A percentile compares a stretch with the other conserved stretches of the same genome.
phyloP scores from a whole-genome alignment of 2,113 vertebrate genomes.

The Colaptes auratus region DNA sequence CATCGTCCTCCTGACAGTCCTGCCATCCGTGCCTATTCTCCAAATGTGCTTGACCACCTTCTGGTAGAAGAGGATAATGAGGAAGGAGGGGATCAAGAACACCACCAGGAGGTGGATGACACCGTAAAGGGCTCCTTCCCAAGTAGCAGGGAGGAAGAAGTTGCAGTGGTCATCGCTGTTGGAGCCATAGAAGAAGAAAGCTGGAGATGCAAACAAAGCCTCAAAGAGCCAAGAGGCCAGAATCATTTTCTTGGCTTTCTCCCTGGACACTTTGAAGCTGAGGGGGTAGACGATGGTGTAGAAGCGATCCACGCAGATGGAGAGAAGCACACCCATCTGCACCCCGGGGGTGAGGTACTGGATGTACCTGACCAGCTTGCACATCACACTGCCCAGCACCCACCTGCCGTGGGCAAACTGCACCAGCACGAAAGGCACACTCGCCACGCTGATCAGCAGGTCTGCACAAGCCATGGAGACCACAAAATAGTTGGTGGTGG shows the following conservation, averaged over 20 bases:
- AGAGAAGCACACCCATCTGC: conserved; percentile 89
- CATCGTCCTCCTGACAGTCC: conserved; percentile 88
- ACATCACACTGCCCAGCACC: conserved; percentile 78
- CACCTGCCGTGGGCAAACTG: conserved; percentile 84
- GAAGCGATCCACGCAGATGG: conserved; percentile 90
- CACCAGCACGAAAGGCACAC: conserved; percentile 83
- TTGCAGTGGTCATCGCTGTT: conserved; percentile 75
- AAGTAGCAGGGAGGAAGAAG: conserved; percentile 85
- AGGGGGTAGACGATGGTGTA: conserved; percentile 92
- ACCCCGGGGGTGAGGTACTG: conserved; percentile 89
- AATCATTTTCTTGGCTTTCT: conserved; percentile 95
- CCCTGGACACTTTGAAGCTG: conserved; percentile 94
- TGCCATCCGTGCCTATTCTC: conserved; percentile 87
- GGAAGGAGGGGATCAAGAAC: conserved; percentile 81
- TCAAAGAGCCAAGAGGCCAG: conserved; percentile 86
- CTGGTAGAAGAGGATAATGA: conserved; percentile 89
- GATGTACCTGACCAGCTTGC: conserved; percentile 84
- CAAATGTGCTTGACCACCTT: conserved; percentile 93
- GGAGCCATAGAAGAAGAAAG: conserved; percentile 85
- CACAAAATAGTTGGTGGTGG: conserved; percentile 94
- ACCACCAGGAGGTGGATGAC: conserved; percentile 80
- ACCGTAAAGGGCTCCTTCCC: conserved; percentile 81
- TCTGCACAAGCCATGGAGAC: conserved; percentile 93
- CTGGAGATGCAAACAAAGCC: conserved; percentile 79
- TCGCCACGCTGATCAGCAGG: conserved; percentile 83